These are phyloP conservation scores for Trichosurus vulpecula DNA, from an alignment of 2,797 vertebrate genomes.

Conservation along the genomic window DNA sequence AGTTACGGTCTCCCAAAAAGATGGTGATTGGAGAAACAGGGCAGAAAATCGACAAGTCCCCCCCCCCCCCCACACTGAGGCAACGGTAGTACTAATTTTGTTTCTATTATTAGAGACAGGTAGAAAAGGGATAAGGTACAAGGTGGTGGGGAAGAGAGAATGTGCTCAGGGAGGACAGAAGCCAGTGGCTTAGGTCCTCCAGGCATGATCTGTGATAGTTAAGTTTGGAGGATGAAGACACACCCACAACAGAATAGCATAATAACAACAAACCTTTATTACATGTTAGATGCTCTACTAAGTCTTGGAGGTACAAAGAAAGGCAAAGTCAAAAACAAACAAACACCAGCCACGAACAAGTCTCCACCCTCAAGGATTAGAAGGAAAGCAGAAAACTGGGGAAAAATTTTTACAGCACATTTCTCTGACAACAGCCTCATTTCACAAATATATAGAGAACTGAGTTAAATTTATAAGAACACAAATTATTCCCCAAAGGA, in stretches of 20 bases:
- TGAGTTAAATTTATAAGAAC: not conserved
- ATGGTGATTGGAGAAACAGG: not conserved
- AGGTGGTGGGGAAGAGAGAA: not conserved
- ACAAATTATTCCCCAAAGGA: not conserved
- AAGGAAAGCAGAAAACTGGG: not conserved
- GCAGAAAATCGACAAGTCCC: not conserved
- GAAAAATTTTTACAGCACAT: not conserved
- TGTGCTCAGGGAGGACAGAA: not conserved
- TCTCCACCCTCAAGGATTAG: not conserved
- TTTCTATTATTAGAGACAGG: not conserved
- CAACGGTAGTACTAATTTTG: not conserved
- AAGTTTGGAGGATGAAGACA: not conserved
- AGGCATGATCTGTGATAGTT: not conserved
- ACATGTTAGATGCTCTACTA: not conserved
- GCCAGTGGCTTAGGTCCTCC: not conserved
- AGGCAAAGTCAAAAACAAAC: not conserved
- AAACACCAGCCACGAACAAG: not conserved
- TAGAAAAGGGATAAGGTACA: not conserved
- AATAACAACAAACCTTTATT: not conserved
- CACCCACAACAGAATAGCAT: not conserved
- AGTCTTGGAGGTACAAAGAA: not conserved
- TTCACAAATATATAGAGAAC: not conserved
- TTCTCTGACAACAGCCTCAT: not conserved
- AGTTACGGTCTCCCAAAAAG: not conserved
- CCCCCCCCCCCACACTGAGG: fast-evolving